These are phyloP conservation scores for Acanthopagrus latus DNA, from an alignment of 2,797 vertebrate species.

Conservation along the genomic window DNA sequence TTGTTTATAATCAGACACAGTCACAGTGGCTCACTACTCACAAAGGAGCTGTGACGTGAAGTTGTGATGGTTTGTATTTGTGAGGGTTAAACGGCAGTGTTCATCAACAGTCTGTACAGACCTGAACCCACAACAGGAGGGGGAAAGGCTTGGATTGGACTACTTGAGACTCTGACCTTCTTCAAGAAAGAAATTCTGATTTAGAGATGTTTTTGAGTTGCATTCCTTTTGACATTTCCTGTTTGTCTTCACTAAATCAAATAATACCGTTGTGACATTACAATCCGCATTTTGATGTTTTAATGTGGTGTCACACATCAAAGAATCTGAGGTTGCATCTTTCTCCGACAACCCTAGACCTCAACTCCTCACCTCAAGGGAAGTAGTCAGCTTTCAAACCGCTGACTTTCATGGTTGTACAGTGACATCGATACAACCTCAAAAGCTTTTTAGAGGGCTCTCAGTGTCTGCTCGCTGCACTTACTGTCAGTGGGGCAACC, in stretches of 20 bases:
- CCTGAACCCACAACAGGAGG: constrained; percentile 22
- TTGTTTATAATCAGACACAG: constrained; percentile 68
- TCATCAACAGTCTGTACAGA: constrained; percentile 46
- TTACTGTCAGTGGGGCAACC: constrained; percentile 46
- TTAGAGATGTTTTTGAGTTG: neutral
- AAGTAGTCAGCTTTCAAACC: constrained; percentile 67
- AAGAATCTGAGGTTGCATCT: constrained; percentile 35
- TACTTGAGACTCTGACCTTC: constrained; percentile 30
- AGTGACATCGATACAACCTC: constrained; percentile 62
- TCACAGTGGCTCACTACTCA: constrained; percentile 25
- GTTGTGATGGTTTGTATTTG: constrained; percentile 32
- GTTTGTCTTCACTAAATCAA: constrained; percentile 2
- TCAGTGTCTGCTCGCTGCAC: constrained; percentile 39
- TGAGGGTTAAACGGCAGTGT: constrained; percentile 25
- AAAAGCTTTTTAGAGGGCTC: constrained; percentile 63
- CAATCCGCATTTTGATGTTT: constrained; percentile 20
- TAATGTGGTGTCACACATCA: constrained; percentile 48
- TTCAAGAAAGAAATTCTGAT: constrained; percentile 25
- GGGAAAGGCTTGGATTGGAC: neutral
- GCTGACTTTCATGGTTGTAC: constrained; percentile 57
- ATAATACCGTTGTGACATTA: neutral
- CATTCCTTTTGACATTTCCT: neutral
- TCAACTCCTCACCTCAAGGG: constrained; percentile 56
- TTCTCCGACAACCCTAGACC: constrained; percentile 41
- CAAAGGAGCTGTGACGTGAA: constrained; percentile 49